Conservation (phyloP, 2,113 vertebrate species). For the Protobothrops mucrosquamatus region DNA sequence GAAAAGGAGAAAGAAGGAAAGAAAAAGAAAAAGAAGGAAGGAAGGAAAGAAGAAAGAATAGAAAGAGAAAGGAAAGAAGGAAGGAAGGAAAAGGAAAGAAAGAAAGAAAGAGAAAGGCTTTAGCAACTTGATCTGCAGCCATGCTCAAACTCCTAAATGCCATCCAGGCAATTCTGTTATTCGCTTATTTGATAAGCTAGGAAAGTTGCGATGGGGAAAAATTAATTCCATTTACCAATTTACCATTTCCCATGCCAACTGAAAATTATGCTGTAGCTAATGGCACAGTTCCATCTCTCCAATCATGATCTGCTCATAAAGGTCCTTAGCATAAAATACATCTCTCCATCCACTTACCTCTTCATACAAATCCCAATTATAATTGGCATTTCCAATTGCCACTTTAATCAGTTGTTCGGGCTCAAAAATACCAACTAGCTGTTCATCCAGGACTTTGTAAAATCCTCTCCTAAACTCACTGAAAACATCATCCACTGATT, state of each 20-base stretch:
- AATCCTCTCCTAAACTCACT: conserved; percentile 79
- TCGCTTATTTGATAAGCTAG: not conserved
- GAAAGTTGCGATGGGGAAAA: not conserved
- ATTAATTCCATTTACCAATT: not conserved
- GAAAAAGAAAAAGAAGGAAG: too few relatives aligned
- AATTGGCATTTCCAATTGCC: conserved; percentile 73
- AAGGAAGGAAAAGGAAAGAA: not conserved
- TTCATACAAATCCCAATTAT: conserved; percentile 78
- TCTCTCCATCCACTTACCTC: conserved; percentile 60
- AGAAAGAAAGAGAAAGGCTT: not conserved
- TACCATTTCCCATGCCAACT: not conserved
- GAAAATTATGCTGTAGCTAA: not conserved
- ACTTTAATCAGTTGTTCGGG: conserved; percentile 76
- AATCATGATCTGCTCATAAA: not conserved
- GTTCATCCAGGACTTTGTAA: conserved; percentile 74
- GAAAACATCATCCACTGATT: conserved; percentile 73
- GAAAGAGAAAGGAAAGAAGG: fast-evolving
- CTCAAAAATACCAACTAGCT: conserved; percentile 73
- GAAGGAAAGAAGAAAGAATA: too few relatives aligned
- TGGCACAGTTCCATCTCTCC: not conserved
- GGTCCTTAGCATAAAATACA: not conserved
- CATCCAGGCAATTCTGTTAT: not conserved
- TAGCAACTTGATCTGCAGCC: not conserved
- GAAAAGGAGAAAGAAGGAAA: too few relatives aligned
- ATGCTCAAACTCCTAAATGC: not conserved